These are phyloP conservation scores for Pemphredon lugubris DNA, from an alignment of 2,888 invertebrate genomes.

Conservation along the genomic window DNA sequence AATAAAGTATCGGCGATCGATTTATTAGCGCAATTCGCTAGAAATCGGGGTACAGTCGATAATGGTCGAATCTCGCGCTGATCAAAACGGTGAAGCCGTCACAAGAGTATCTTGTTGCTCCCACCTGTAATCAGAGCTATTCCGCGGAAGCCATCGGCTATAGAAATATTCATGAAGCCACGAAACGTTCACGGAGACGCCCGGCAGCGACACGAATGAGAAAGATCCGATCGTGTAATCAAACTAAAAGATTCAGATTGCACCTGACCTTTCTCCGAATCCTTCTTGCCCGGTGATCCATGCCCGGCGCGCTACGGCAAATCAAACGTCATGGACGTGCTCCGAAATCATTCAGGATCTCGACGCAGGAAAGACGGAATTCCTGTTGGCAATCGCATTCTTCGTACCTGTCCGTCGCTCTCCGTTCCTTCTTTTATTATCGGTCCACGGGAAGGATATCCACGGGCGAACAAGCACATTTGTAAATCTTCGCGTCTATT, in stretches of 20 bases:
- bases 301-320: slow-evolving; percentile 19
- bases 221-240: slow-evolving; percentile 49
- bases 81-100: too few species aligned
- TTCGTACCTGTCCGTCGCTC: slow-evolving; percentile 1
- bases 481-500: too few species aligned
- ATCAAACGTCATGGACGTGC: slow-evolving; percentile 37
- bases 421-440: too few species aligned
- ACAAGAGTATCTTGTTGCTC: too few species aligned
- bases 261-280: background rate
- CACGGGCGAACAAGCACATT: too few species aligned
- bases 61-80: too few species aligned
- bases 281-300: slow-evolving; percentile 7
- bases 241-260: slow-evolving; percentile 60
- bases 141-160: too few species aligned
- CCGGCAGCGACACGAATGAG: slow-evolving; percentile 16
- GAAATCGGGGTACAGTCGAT: too few species aligned
- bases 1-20: too few species aligned
- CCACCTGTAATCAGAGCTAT: too few species aligned
- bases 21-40: too few species aligned
- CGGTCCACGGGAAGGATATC: too few species aligned
- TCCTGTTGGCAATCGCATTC: slow-evolving; percentile 26
- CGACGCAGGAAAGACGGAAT: slow-evolving; percentile 17
- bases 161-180: background rate
- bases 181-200: background rate
- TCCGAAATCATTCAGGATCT: slow-evolving; percentile 34